Conservation (phyloP, 2,888 invertebrate genomes). For the Chamaedrilus cognettii region DNA sequence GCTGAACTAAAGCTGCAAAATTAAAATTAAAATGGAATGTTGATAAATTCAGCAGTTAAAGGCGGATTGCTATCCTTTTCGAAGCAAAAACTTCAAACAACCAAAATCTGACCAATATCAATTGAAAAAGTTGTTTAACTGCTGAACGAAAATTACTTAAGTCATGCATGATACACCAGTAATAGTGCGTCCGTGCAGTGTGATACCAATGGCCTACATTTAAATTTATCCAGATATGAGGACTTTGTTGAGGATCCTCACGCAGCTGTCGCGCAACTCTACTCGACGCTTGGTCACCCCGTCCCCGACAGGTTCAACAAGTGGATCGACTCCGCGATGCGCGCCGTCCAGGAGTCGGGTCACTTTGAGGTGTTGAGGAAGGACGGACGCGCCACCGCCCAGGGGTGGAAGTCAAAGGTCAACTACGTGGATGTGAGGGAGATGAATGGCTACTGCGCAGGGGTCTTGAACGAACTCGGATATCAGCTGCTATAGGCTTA, state of each 20-base stretch:
- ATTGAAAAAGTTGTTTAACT: too few species aligned
- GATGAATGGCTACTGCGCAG: constrained; percentile 1
- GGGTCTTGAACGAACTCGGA: constrained; percentile 3
- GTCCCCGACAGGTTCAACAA: constrained; percentile 3
- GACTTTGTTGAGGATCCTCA: neutral
- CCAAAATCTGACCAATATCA: too few species aligned
- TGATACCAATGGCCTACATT: too few species aligned
- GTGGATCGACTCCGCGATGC: neutral
- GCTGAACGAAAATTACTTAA: too few species aligned
- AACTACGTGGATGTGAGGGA: neutral
- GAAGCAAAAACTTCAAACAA: too few species aligned
- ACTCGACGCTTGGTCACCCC: neutral
- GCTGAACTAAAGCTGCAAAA: too few species aligned
- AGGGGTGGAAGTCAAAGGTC: constrained; percentile 3
- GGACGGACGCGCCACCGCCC: neutral
- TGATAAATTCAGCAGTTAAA: too few species aligned
- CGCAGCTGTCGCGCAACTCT: neutral
- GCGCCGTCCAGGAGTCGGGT: neutral
- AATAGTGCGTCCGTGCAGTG: too few species aligned
- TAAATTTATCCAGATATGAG: too few species aligned
- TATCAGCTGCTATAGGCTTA: neutral
- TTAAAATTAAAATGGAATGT: too few species aligned
- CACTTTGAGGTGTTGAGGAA: neutral
- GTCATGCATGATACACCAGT: too few species aligned
- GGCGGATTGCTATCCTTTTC: too few species aligned